Base-by-base conservation (phyloP, 92 coral and sea anemone genomes). In the Pocillopora meandrina region DNA sequence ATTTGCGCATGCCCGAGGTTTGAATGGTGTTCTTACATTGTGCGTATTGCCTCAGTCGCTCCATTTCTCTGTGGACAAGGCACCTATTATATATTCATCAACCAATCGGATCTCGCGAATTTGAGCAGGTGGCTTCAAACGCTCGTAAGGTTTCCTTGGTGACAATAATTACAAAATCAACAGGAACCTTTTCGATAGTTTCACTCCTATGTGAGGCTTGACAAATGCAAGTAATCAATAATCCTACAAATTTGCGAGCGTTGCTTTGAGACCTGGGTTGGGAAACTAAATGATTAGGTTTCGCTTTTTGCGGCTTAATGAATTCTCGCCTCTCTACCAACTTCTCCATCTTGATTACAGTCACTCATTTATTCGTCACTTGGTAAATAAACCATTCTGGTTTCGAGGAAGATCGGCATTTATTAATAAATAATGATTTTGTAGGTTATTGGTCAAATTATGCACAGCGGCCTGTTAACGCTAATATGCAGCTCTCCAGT, bases 341-440 rank as follows among this genome's bases (percentile, higher is more conserved):
- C 52, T 42, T 42, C 52, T 42, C 8, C 52, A 7, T 7, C 52
- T 42, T 42, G 52, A 42, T 42, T 42, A 42, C 52, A 42, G 4
- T 42, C 8, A 42, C 8, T 2, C 52, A 20, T 81, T 71, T 70
- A 81, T 81, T 36, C 75, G 59, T 49, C 73, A 63, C 33, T 60
- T 47, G 72, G 15, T 83, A 3, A 82, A 83, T 73, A 61, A 83
- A 83, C 62, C 71, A 74, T 73, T 56, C 62, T 59, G 34, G 65
- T 52, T 61, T 64, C 80, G 56, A 61, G 6, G 63, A 62, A 55
- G 86, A 61, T 83, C 80, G 80, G 80, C 31, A 8, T 49, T 84
- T 76, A 84, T 84, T 9, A 84, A 84, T 84, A 76, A 84, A 76
- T 84, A 52, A 84, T 84, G 83, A 75, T 60, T 42, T 20, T 56